phyloP scores from a whole-genome alignment of 2,113 vertebrate genomes.

The Chionis minor region DNA sequence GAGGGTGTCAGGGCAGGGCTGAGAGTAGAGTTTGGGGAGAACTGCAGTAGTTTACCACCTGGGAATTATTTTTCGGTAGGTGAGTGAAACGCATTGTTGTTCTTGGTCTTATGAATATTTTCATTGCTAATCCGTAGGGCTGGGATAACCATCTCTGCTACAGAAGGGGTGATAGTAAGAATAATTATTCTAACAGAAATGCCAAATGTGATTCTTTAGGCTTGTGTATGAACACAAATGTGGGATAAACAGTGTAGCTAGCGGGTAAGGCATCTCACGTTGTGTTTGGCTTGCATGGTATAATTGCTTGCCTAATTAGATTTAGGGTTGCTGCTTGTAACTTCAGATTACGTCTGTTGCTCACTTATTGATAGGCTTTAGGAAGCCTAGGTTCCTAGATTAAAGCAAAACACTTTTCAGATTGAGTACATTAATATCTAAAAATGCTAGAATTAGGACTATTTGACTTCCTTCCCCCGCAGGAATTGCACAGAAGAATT shows the following conservation, averaged over 20 bases:
- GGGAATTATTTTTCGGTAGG: background rate
- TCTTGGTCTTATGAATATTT: background rate
- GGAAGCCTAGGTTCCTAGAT: background rate
- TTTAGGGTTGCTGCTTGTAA: background rate
- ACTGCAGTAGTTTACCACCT: background rate
- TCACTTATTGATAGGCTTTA: background rate
- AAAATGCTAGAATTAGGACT: background rate
- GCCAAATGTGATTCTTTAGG: background rate
- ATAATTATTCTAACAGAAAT: background rate
- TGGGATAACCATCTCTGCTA: background rate
- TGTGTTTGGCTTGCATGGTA: background rate
- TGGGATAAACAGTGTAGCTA: background rate
- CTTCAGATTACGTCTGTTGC: background rate
- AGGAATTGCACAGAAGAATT: background rate
- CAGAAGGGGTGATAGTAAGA: background rate
- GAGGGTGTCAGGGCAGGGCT: background rate
- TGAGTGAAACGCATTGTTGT: rapidly evolving
- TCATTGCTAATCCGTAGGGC: background rate
- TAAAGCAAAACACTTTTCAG: background rate
- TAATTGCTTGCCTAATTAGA: background rate
- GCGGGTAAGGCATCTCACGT: background rate
- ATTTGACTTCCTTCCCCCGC: background rate
- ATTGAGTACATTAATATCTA: background rate
- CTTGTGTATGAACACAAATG: background rate
- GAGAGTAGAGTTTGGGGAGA: background rate